Base-by-base conservation (phyloP, 2,888 invertebrate species). In the Yponomeuta sedellus region DNA sequence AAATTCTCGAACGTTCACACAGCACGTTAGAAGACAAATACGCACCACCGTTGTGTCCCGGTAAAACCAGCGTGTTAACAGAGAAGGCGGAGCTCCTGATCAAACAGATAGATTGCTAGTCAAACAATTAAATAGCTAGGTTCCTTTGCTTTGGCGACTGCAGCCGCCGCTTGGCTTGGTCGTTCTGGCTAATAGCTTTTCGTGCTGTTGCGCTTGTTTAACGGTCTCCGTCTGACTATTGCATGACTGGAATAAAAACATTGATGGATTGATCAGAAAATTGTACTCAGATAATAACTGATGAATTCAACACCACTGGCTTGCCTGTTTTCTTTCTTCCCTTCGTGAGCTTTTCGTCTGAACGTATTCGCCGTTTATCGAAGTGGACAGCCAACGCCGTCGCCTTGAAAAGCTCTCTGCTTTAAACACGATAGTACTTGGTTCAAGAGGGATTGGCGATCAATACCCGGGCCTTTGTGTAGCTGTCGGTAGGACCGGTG, bases 21-120 rank as follows among this genome's bases (percentile, higher is more conserved):
- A 40, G 66, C 68, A 69, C 71, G 72, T 76, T 74, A 69, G 70
- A 73, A 80, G 76, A 78, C 77, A 80, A 83, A 80, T 76, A 76
- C 69, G 70, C 63, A 19, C 72, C 25, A 61, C 61, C 40, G 58
- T 62, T 19, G 40, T 69, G 73, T 77, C 74, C 75, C 69, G 72
- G 79, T 80, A 80, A 81, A 80, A 78, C 76, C 77, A 73, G 74
- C 73, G 73, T 71, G 72, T 75, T 79, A 81, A 77, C 80, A 78
- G 78, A 81, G 79, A 83, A 88, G 44, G 81, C 82, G 75, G 44
- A 52, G 80, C 82, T 87, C 85, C 89, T 87, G 82, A 79, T 72
- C 80, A 88, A 88, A 88, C 79, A 84, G 74, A 83, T 80, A 87
- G 85, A 89, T 90, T 87, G 88, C 83, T 78, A 79, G 77, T 76